A percentile compares a stretch with the other conserved stretches of the same genome.
Evolutionary conservation across 2,113 vertebrate genomes (phyloP).

Genomic region (Trichechus manatus): DNA sequence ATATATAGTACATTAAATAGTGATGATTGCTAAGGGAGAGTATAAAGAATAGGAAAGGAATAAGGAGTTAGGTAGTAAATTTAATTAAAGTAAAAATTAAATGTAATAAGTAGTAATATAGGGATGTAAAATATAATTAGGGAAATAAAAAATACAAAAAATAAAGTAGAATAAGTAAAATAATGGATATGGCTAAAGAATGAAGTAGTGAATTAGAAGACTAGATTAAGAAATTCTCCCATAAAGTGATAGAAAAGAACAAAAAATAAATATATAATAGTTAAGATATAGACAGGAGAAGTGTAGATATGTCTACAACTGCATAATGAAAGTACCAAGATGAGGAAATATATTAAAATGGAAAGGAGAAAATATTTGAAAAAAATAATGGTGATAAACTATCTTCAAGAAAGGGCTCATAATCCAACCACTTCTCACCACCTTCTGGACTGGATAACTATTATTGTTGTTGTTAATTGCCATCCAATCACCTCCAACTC

Average conservation of each 20-base stretch:
- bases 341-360: neutral
- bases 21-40: neutral
- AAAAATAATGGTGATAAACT: neutral
- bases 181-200: neutral
- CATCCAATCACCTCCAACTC: no score
- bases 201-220: neutral
- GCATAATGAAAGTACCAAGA: neutral
- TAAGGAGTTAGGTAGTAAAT: neutral
- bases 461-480: no score
- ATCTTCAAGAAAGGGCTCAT: neutral
- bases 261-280: neutral
- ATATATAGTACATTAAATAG: neutral
- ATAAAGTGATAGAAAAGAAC: neutral
- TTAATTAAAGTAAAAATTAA: neutral
- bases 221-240: neutral
- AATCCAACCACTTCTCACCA: neutral
- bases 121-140: neutral
- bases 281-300: neutral
- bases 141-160: neutral
- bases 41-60: neutral
- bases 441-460: neutral
- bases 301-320: neutral
- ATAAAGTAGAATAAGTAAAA: neutral
- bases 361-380: neutral
- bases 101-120: neutral